Evolutionary conservation across 1,140 invertebrate genomes (phyloP), one percentile per base, ranked within the genome.

Genomic region (Tribolium castaneum): DNA sequence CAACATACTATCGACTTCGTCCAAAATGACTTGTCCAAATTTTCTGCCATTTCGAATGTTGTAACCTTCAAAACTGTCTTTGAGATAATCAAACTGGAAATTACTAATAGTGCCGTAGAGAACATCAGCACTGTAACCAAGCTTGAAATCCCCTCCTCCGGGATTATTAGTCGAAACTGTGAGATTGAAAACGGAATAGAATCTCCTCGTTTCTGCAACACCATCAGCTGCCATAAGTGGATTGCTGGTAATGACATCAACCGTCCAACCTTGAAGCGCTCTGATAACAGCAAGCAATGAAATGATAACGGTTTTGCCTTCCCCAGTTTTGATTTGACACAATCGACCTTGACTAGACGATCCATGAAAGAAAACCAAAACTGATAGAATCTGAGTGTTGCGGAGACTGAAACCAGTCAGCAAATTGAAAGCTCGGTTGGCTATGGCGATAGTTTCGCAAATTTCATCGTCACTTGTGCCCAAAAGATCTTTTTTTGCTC

Each of bases 1-100:
- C 6, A 71, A n/a, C 70, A 71, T 50, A 34, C 70, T 71, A 50
- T 71, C 70, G n/a, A 71, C 70, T 50, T 71, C 70, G 19, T 71
- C 70, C 6, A 71, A 12, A 50, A 71, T 71, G 2, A 71, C 70
- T n/a, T 50, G 14, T 12, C 13, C 49, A 22, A 71, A 71, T 50
- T 13, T 71, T 50, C 70, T 7, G 9, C 16, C 70, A 1, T 51
- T 25, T 50, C 39, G 16, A 13, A 71, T 50, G 50, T 50, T 50
- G 6, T 22, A 22, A 5, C 70, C 70, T 22, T 71, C 39, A 34
- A 71, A 71, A 22, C n/a, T 71, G 7, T 71, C 70, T 49, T 22
- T 50, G 7, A 71, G 22, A 71, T 71, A 71, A 50, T 71, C 70
- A 51, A 49, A 51, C 39, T 71, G 70, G 30, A 71, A 71, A 39